Base-by-base conservation (phyloP, 2,113 vertebrate species). In the Grammomys surdaster region DNA sequence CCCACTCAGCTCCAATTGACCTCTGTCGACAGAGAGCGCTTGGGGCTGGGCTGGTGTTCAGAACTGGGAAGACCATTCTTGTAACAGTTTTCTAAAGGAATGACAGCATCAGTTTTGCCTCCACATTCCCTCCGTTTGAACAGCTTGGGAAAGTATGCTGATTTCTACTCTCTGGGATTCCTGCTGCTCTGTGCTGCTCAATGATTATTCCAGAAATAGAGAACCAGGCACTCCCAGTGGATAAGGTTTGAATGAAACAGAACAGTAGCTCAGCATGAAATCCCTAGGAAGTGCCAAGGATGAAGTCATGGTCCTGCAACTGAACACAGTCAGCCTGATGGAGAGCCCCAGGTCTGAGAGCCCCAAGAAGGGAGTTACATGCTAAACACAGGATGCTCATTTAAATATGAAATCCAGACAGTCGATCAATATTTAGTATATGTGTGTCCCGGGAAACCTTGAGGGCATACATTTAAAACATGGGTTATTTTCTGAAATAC, bases 401-500 rank as follows among this genome's bases (percentile, higher is more conserved):
- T 36, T 51, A 60, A 51, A 82, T 24, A 24, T 63, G 51, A 65
- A 58, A 69, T 85, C 65, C 85, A 92, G 46, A 22, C 26, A 92
- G 86, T 72, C 40, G 65, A 90, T 78, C 48, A 48, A 54, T n/a
- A 63, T 80, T 86, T 89, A 76, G n/a, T 56, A 7, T 70, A 58
- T 73, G 26, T 77, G 43, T 89, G 54, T 28, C 46, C 22, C 2
- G 31, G 72, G 70, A 24, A 80, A 78, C 56, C 51, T 33, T 81
- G 63, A 89, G 43, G 56, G 81, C 24, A 46, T 22, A 78, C 20
- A 48, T 26, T 56, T 51, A 28, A 85, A 75, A 75, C 24, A 63
- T 40, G 51, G 72, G 36, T 43, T 54, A 7, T 63, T 77, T 89
- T 73, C 11, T 95, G 60, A 94, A 81, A 82, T 91, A 85, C 84